A percentile compares a stretch with the other conserved stretches of the same genome.
Conservation (phyloP, 2,888 invertebrate species). For the Cyclophora punctaria region DNA sequence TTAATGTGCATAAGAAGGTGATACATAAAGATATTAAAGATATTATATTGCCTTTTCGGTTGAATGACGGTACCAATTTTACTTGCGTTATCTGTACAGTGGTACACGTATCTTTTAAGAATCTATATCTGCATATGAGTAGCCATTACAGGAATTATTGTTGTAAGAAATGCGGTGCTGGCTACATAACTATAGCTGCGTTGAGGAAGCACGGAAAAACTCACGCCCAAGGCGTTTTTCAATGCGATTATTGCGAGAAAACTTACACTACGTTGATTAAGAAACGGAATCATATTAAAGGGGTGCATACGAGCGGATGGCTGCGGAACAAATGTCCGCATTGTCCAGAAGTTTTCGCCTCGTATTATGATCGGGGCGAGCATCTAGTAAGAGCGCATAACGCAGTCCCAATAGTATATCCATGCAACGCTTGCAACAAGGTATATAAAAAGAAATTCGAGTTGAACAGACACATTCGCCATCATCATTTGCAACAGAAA, state of each 20-base stretch:
- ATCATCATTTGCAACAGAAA: slow-evolving; percentile 61
- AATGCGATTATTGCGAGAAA: slow-evolving; percentile 70
- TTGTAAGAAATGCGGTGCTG: slow-evolving; percentile 62
- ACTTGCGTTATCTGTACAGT: slow-evolving; percentile 60
- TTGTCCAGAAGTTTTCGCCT: slow-evolving; percentile 61
- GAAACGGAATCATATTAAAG: slow-evolving; percentile 62
- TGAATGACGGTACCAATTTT: slow-evolving; percentile 54
- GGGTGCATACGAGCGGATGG: slow-evolving; percentile 66
- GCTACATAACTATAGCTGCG: slow-evolving; percentile 62
- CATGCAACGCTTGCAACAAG: slow-evolving; percentile 65
- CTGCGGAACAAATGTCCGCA: slow-evolving; percentile 64
- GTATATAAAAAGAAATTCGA: slow-evolving; percentile 64
- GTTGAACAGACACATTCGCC: slow-evolving; percentile 59
- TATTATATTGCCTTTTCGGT: slow-evolving; percentile 60
- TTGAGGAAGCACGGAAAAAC: slow-evolving; percentile 65
- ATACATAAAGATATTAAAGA: slow-evolving; percentile 62
- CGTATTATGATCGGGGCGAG: slow-evolving; percentile 62
- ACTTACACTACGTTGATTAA: slow-evolving; percentile 67
- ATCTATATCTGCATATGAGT: slow-evolving; percentile 66
- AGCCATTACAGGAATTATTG: slow-evolving; percentile 66
- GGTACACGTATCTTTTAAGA: slow-evolving; percentile 62
- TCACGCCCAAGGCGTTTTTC: slow-evolving; percentile 68
- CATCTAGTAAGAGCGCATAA: slow-evolving; percentile 59
- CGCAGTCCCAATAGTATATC: slow-evolving; percentile 45
- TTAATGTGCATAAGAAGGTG: slow-evolving; percentile 45